Conservation (phyloP, 1,140 invertebrate genomes). For the Paralvinella palmiformis region DNA sequence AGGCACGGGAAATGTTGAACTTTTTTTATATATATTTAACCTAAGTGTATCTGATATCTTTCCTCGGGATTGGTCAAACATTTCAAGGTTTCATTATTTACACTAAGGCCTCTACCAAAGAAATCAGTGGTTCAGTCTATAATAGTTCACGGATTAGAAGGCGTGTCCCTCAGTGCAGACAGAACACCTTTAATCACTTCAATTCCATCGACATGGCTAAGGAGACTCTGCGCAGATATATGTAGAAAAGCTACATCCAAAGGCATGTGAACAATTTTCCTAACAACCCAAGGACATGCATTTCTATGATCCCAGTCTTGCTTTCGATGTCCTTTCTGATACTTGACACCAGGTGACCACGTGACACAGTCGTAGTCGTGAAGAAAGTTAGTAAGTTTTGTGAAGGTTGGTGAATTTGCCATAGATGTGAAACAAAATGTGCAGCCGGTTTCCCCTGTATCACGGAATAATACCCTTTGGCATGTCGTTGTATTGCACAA, state of each 20-base stretch:
- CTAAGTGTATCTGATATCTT: too few relatives aligned
- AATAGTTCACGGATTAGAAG: background rate
- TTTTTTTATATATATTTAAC: too few relatives aligned
- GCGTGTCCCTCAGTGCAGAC: background rate
- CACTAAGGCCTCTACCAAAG: too few relatives aligned
- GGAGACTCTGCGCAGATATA: background rate
- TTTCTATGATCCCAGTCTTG: background rate
- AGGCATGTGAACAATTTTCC: background rate
- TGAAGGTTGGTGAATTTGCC: background rate
- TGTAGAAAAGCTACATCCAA: slow-evolving; percentile 3
- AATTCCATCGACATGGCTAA: background rate
- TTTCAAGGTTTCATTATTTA: background rate
- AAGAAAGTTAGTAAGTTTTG: too few relatives aligned
- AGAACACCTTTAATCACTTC: background rate
- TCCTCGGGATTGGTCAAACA: too few relatives aligned
- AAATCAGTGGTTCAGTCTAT: background rate
- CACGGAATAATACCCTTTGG: too few relatives aligned
- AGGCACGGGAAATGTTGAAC: too few relatives aligned
- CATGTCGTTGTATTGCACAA: too few relatives aligned
- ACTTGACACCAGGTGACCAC: background rate
- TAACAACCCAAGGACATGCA: background rate
- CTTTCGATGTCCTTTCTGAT: background rate
- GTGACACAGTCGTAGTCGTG: background rate
- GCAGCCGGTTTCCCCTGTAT: background rate
- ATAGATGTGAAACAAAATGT: background rate